Evolutionary conservation across 2,797 vertebrate genomes (phyloP).

Genomic region (Lycodopsis pacificus): DNA sequence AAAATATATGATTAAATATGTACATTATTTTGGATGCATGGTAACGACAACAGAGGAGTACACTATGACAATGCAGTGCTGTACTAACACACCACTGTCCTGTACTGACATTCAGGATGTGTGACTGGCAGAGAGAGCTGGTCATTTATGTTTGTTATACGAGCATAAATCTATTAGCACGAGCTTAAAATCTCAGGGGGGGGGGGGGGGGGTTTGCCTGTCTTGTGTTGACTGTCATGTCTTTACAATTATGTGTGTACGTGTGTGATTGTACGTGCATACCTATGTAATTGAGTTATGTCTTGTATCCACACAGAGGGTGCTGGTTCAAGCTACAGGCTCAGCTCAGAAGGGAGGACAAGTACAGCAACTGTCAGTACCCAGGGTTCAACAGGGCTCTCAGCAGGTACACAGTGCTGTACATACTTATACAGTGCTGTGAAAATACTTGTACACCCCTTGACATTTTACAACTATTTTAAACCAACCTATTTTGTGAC

Average conservation of each 20-base stretch:
- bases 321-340: conserved; percentile 93
- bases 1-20: background rate
- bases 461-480: background rate
- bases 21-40: background rate
- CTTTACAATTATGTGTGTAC: conserved; percentile 55
- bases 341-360: conserved; percentile 92
- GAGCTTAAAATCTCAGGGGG: background rate
- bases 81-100: background rate
- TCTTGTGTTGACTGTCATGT: conserved; percentile 45
- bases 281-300: conserved; percentile 75
- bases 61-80: conserved; percentile 25
- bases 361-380: conserved; percentile 92
- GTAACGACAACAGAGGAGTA: background rate
- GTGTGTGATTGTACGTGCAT: conserved; percentile 47
- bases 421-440: conserved; percentile 71
- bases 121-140: background rate
- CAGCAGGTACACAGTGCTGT: conserved; percentile 91
- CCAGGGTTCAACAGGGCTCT: conserved; percentile 93
- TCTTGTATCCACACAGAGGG: conserved; percentile 89
- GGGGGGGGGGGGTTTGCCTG: background rate
- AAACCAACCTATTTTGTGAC: conserved; percentile 2
- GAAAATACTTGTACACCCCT: conserved; percentile 55
- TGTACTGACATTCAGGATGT: background rate
- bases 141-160: conserved; percentile 24
- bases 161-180: conserved; percentile 23